Conservation (phyloP, 2,113 vertebrate species). For the Oxygymnocypris stewartii region DNA sequence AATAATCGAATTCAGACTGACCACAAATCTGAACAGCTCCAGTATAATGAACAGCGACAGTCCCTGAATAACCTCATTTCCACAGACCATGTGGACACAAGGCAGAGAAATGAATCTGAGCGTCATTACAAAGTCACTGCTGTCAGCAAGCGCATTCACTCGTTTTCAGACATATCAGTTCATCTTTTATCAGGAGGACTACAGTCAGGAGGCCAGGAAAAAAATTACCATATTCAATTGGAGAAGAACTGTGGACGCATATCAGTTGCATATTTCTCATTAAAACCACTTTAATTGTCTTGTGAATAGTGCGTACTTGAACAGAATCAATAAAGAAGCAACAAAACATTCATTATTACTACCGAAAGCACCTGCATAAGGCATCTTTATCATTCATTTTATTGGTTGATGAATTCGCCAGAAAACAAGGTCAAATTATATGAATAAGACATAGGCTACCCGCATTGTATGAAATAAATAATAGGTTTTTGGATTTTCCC, state of each 20-base stretch:
- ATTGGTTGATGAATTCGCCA: not conserved
- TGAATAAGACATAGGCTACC: too few species aligned
- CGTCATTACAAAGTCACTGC: constrained; percentile 9
- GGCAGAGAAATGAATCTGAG: not conserved
- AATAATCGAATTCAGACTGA: constrained; percentile 19
- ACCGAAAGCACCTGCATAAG: not conserved
- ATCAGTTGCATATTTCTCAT: constrained; percentile 50
- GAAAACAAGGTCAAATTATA: not conserved
- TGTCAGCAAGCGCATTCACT: constrained; percentile 1
- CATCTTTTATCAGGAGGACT: constrained; percentile 6
- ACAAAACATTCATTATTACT: not conserved
- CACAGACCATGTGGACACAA: constrained; percentile 11
- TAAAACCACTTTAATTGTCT: constrained; percentile 50
- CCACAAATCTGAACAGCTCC: constrained; percentile 7
- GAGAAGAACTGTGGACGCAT: constrained; percentile 30
- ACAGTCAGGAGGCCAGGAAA: not conserved
- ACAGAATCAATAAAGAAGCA: constrained; percentile 26
- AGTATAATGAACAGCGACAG: constrained; percentile 4
- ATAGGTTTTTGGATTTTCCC: too few species aligned
- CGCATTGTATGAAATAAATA: too few species aligned
- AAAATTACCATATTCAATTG: constrained; percentile 2
- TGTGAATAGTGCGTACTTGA: not conserved
- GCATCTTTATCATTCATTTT: not conserved
- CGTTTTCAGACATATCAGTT: not conserved
- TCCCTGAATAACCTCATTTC: not conserved